These are phyloP conservation scores for Numenius arquata DNA, from an alignment of 2,113 vertebrate species.

Conservation along the genomic window DNA sequence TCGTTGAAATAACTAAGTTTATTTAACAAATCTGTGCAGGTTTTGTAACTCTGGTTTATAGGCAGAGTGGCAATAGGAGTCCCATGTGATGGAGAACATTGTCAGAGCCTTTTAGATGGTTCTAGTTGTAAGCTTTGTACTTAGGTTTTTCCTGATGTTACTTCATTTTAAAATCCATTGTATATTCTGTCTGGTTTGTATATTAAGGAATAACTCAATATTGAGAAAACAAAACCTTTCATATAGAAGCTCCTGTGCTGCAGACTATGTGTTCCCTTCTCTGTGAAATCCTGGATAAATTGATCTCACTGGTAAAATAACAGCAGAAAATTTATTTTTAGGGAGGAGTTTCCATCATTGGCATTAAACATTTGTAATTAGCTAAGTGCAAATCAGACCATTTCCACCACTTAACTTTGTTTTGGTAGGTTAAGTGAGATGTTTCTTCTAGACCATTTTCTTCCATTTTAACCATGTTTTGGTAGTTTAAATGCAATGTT, in stretches of 20 bases:
- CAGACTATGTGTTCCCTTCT: background rate
- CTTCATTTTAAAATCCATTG: background rate
- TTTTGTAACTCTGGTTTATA: background rate
- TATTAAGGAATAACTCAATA: background rate
- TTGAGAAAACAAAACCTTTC: background rate
- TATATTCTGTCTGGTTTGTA: background rate
- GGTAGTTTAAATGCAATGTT: background rate
- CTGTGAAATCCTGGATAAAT: background rate
- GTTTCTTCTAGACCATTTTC: background rate
- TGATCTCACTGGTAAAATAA: background rate
- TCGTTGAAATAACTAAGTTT: background rate
- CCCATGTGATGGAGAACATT: background rate
- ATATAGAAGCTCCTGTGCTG: background rate
- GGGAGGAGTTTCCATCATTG: background rate
- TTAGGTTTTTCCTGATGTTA: background rate
- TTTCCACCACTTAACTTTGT: background rate
- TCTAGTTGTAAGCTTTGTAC: background rate
- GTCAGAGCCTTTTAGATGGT: background rate
- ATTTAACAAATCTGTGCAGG: background rate
- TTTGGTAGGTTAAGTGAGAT: background rate
- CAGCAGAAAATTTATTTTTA: slow-evolving; percentile 7
- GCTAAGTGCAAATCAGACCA: background rate
- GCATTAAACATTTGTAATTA: background rate
- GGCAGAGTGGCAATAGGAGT: background rate
- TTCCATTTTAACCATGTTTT: background rate